phyloP scores from a whole-genome alignment of 53 echinoderm and acorn worm species.

The Glandiceps talaboti region DNA sequence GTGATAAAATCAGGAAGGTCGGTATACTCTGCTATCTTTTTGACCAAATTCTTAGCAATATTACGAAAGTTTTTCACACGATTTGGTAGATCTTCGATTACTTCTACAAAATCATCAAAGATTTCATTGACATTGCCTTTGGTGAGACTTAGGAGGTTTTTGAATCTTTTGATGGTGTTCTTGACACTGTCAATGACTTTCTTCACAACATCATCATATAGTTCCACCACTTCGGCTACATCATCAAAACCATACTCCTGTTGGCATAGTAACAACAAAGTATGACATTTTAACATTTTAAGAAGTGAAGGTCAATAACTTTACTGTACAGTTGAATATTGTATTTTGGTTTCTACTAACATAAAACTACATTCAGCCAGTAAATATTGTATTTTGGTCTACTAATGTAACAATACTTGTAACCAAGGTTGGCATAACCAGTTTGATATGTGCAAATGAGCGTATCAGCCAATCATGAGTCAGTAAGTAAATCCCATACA shows the following conservation, averaged over 20 bases:
- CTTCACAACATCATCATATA: background rate
- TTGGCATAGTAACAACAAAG: too few species aligned
- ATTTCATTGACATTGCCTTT: background rate
- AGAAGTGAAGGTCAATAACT: too few species aligned
- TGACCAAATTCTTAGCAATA: background rate
- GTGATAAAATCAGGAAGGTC: slow-evolving; percentile 20
- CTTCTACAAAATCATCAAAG: background rate
- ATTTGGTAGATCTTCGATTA: background rate
- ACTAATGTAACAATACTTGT: too few species aligned
- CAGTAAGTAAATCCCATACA: too few species aligned
- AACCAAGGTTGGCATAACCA: too few species aligned
- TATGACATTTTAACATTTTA: too few species aligned
- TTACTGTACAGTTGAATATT: too few species aligned
- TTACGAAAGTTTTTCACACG: background rate
- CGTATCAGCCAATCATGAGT: too few species aligned
- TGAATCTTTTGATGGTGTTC: background rate
- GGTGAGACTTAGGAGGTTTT: background rate
- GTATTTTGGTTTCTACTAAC: too few species aligned
- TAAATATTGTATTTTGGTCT: too few species aligned
- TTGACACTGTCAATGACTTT: background rate
- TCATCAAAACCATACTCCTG: background rate
- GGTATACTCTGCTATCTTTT: slow-evolving; percentile 3
- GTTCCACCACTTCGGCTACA: background rate
- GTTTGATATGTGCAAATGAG: too few species aligned
- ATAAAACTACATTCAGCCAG: too few species aligned